Conservation (phyloP, 2,113 vertebrate species). For the Amia ocellicauda region DNA sequence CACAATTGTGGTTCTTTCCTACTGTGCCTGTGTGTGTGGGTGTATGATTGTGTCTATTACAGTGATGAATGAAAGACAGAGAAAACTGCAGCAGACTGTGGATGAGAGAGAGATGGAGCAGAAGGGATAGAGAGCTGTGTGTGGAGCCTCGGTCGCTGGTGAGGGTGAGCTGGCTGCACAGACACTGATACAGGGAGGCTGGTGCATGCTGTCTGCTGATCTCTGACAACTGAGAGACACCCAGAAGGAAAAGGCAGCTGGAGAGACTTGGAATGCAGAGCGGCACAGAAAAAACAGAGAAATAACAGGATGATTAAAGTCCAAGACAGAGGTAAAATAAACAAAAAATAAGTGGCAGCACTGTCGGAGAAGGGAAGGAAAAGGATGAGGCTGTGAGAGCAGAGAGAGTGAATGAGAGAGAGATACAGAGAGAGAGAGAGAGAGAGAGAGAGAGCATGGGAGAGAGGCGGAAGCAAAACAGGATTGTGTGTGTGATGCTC, state of each 20-base stretch:
- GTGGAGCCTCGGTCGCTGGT: neutral
- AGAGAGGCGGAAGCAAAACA: neutral
- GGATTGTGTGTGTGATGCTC: neutral
- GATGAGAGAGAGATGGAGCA: neutral
- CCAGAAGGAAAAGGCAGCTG: no score
- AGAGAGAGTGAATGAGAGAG: neutral
- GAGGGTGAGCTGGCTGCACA: neutral
- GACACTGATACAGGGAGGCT: neutral
- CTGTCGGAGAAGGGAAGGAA: neutral
- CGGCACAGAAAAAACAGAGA: no score
- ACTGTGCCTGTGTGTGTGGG: neutral
- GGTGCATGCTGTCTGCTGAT: no score
- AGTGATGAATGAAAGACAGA: neutral
- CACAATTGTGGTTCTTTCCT: no score
- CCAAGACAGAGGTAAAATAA: neutral
- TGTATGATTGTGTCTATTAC: neutral
- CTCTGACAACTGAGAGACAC: no score
- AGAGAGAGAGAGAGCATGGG: neutral
- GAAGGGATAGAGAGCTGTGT: neutral
- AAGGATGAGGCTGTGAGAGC: neutral
- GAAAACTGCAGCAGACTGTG: neutral
- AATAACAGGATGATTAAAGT: no score
- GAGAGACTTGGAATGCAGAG: no score
- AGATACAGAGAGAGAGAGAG: neutral
- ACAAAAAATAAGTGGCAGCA: neutral